A percentile compares a stretch with the other conserved stretches of the same genome.
Conservation (phyloP, 2,113 vertebrate species). For the Microtus ochrogaster region DNA sequence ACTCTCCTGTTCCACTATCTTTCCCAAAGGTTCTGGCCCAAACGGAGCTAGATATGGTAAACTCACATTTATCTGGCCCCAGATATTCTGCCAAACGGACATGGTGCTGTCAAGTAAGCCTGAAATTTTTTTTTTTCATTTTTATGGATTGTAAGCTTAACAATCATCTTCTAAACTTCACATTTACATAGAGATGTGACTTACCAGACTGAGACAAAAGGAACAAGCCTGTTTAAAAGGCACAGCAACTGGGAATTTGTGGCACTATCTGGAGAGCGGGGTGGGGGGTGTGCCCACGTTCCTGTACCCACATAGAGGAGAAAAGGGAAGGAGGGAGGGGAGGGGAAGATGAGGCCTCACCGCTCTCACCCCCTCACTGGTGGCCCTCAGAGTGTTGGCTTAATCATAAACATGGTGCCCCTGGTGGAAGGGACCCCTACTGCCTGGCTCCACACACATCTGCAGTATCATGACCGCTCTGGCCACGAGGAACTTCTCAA, state of each 20-base stretch:
- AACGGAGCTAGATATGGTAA: not conserved
- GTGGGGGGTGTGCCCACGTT: too few relatives aligned
- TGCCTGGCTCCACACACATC: not conserved
- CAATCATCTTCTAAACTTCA: constrained; percentile 4
- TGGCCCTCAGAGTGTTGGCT: not conserved
- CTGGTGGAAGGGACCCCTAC: too few relatives aligned
- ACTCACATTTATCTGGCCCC: not conserved
- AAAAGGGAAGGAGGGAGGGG: too few relatives aligned
- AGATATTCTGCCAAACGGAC: too few relatives aligned
- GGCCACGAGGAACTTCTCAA: not conserved
- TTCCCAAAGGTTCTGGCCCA: not conserved
- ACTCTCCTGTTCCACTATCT: not conserved
- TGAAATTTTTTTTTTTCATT: not conserved
- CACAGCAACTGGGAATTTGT: not conserved
- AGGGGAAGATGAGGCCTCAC: not conserved
- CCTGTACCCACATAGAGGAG: not conserved
- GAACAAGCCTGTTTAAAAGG: not conserved
- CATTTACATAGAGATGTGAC: not conserved
- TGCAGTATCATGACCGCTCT: rapidly evolving
- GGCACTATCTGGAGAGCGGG: not conserved
- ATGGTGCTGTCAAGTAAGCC: not conserved
- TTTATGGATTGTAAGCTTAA: not conserved
- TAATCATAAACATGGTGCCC: not conserved
- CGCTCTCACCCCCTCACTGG: not conserved
- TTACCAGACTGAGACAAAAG: not conserved